Conservation (phyloP, 2,797 vertebrate genomes). For the Brachymystax lenok region DNA sequence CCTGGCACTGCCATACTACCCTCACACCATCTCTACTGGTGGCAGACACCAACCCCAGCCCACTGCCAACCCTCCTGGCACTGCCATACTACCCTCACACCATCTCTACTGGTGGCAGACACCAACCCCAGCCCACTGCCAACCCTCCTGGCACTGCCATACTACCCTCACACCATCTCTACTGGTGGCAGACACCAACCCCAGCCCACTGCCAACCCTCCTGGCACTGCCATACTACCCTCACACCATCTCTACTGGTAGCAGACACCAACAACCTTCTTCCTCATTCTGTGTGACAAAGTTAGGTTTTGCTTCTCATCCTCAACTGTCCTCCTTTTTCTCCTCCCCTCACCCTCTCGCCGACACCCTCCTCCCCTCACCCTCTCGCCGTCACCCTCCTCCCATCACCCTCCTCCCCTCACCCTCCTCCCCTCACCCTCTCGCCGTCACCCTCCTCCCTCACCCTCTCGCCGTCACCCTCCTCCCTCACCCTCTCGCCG, state of each 20-base stretch:
- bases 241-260: conserved; percentile 26
- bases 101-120: too few species aligned
- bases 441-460: conserved; percentile 6
- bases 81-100: too few species aligned
- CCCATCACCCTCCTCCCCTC: conserved; percentile 8
- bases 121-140: too few species aligned
- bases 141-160: too few species aligned
- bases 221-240: conserved; percentile 56
- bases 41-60: too few species aligned
- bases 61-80: too few species aligned
- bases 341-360: too few species aligned
- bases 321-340: neutral
- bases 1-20: neutral
- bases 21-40: too few species aligned
- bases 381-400: too few species aligned
- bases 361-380: too few species aligned
- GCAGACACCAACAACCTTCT: conserved; percentile 37
- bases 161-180: too few species aligned
- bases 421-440: conserved; percentile 28
- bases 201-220: conserved; percentile 18
- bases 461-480: conserved; percentile 41
- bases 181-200: too few species aligned
- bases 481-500: neutral
- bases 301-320: conserved; percentile 67
- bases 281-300: conserved; percentile 78